Evolutionary conservation across 2,888 invertebrate species (phyloP).

Genomic region (Melipona beecheii): DNA sequence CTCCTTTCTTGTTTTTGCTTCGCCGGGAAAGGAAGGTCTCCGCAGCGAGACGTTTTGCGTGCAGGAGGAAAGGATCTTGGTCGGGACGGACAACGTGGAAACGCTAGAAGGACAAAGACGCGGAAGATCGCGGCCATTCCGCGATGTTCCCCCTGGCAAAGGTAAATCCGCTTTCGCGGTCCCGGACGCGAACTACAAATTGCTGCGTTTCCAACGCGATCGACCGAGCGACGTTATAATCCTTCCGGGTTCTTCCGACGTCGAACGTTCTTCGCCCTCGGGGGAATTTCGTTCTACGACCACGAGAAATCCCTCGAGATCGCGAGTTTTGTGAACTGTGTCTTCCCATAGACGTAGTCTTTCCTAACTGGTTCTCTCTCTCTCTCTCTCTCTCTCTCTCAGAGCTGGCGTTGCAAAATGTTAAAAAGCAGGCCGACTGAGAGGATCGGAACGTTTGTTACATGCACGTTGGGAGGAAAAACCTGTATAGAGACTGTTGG

Average conservation of each 20-base stretch:
- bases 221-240: constrained; percentile 30
- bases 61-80: not conserved
- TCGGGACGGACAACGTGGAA: not conserved
- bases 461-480: not conserved
- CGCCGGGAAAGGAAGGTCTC: not conserved
- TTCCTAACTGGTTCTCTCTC: not conserved
- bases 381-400: not conserved
- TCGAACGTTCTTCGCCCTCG: not conserved
- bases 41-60: not conserved
- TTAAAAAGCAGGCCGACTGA: not conserved
- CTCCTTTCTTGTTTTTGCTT: not conserved
- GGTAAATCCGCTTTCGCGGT: constrained; percentile 39
- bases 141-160: constrained; percentile 20
- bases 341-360: not conserved
- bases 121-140: constrained; percentile 4
- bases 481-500: too few relatives aligned
- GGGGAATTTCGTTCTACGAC: not conserved
- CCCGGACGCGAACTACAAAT: constrained; percentile 34
- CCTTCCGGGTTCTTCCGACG: constrained; percentile 7
- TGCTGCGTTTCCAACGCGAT: constrained; percentile 30
- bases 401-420: not conserved
- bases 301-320: not conserved
- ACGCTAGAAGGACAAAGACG: constrained; percentile 5
- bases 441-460: not conserved
- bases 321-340: not conserved